These are phyloP conservation scores for Caenorhabditis tropicalis DNA, from an alignment of 1,140 invertebrate species.

Conservation along the genomic window DNA sequence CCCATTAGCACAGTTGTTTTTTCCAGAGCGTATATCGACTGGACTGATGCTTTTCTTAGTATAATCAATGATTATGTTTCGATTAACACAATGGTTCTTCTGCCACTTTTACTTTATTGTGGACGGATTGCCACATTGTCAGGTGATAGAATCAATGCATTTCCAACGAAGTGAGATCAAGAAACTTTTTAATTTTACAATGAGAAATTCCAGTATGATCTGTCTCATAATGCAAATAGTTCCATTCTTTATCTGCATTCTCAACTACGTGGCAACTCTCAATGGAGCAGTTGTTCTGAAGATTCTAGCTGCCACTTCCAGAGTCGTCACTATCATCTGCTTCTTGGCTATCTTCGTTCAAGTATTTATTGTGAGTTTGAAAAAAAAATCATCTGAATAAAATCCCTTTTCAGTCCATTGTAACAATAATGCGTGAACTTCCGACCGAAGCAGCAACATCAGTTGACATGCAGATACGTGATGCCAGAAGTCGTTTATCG, in stretches of 20 bases:
- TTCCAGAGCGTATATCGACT: constrained; percentile 9
- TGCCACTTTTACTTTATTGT: constrained; percentile 17
- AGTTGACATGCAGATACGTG: constrained; percentile 39
- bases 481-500: constrained; percentile 43
- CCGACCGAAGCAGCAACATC: constrained; percentile 12
- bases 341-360: not conserved
- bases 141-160: constrained; percentile 10
- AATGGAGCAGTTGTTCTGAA: not conserved
- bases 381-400: no score
- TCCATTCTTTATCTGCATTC: constrained; percentile 36
- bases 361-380: constrained; percentile 26
- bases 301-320: not conserved
- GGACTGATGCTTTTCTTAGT: not conserved
- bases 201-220: constrained; percentile 21
- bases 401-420: constrained; percentile 4
- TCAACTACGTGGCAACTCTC: constrained; percentile 13
- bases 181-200: not conserved
- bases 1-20: no score
- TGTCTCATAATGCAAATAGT: constrained; percentile 34
- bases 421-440: not conserved
- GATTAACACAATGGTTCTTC: not conserved
- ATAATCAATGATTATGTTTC: constrained; percentile 9
- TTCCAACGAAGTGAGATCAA: constrained; percentile 17
- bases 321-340: constrained; percentile 12
- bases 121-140: constrained; percentile 4